Evolutionary conservation across 1,140 invertebrate genomes (phyloP), one percentile per base, ranked within the genome.

Genomic region (Ooceraea biroi): DNA sequence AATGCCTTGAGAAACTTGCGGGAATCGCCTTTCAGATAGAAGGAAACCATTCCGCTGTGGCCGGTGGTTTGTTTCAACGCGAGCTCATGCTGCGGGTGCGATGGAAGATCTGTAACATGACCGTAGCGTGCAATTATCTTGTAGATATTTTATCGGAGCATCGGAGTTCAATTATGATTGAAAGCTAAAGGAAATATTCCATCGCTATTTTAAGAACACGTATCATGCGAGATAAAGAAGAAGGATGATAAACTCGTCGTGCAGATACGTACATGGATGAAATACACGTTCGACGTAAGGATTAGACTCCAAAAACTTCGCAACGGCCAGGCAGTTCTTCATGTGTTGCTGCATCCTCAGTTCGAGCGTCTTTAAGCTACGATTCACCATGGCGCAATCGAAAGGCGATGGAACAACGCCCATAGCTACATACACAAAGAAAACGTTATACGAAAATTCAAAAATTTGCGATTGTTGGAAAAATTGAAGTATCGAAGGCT

Each of bases 361-460:
- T 68, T 97, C 96, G 17, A 99, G 94, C 0, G 99, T 99, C 94
- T 99, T 99, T 57, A 99, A 94, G 91, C 99, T 98, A 60, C 99
- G 96, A 91, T 98, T 98, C 0, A 99, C 98, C 91, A 99, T 94
- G 91, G 96, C 98, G 92, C 99, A 99, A 93, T 99, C 99, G 92
- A 99, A 99, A 0, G 99, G 98, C 0, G 98, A 98, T 11, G 99
- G 99, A 3, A 99, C 97, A 65, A 98, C 96, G 58, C 99, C 99
- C 94, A 98, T 96, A 0, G 98, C 97, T 97, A 76, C 17, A 83
- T 80, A 19, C 1, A 27, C 48, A 57, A 55, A 22, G 25, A 58
- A 74, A 25, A 48, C 17, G 12, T 78, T 61, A 82, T 36, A 61
- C 25, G 72, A 57, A 50, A 27, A 68, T 63, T 19, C 58, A 57